Conservation (phyloP, 2,888 invertebrate genomes). For the Oegoconia quadripuncta region DNA sequence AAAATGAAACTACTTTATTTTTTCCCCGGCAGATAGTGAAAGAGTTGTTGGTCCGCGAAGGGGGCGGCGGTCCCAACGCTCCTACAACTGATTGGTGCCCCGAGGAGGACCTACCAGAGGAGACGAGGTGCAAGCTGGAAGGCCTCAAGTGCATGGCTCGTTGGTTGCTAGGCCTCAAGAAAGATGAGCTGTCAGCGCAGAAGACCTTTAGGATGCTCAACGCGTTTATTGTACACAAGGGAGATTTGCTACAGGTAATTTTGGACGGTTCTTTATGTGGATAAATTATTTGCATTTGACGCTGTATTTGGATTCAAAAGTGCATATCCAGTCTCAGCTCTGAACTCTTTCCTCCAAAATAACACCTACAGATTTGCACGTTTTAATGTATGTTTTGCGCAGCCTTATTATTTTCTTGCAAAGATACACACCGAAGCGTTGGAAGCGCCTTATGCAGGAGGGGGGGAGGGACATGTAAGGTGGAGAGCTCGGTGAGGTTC, state of each 20-base stretch:
- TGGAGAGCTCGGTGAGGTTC: too few relatives aligned
- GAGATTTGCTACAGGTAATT: constrained; percentile 84
- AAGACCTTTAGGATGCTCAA: constrained; percentile 97
- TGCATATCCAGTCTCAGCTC: too few relatives aligned
- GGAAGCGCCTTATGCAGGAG: too few relatives aligned
- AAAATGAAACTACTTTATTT: not conserved
- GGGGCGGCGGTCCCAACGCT: constrained; percentile 76
- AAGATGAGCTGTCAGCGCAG: constrained; percentile 91
- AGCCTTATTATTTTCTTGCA: too few relatives aligned
- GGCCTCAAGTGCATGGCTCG: constrained; percentile 98
- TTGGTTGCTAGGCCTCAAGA: constrained; percentile 95
- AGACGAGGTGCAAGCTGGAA: constrained; percentile 95
- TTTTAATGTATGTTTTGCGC: too few relatives aligned
- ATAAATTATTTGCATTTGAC: too few relatives aligned
- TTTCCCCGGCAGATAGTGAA: constrained; percentile 87
- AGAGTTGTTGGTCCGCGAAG: constrained; percentile 93
- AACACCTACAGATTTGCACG: too few relatives aligned
- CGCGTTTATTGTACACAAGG: constrained; percentile 95
- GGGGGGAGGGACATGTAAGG: too few relatives aligned
- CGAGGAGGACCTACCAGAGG: constrained; percentile 92
- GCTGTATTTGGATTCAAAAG: too few relatives aligned
- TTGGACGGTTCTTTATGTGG: too few relatives aligned
- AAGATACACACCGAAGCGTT: too few relatives aligned
- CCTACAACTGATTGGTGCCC: constrained; percentile 87
- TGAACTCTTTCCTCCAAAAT: too few relatives aligned